phyloP scores from a whole-genome alignment of 2,113 vertebrate genomes.

The Pseudorectes ferrugineus region DNA sequence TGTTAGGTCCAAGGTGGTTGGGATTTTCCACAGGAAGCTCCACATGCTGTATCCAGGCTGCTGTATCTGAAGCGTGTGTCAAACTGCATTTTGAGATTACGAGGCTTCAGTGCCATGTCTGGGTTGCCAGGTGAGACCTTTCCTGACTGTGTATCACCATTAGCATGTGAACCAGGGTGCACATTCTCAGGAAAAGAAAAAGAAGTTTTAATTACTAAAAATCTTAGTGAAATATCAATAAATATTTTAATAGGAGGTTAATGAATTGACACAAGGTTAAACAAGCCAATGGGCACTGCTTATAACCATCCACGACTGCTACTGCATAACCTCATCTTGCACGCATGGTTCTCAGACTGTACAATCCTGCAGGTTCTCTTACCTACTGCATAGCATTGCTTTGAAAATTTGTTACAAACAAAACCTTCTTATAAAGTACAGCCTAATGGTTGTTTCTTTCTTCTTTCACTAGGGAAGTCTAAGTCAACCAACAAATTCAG shows the following conservation, averaged over 20 bases:
- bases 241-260: background rate
- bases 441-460: background rate
- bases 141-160: background rate
- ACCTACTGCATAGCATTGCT: background rate
- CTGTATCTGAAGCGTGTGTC: background rate
- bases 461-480: background rate
- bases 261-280: background rate
- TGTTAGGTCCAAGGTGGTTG: background rate
- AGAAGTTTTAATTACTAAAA: background rate
- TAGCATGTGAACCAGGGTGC: background rate
- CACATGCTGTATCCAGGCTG: background rate
- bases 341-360: background rate
- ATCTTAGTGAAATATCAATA: background rate
- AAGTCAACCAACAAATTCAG: background rate
- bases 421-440: background rate
- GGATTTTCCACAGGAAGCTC: background rate
- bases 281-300: background rate
- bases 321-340: background rate
- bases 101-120: background rate
- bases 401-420: background rate
- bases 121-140: background rate
- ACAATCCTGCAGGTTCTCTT: background rate
- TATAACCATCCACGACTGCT: background rate
- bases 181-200: background rate
- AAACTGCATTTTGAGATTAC: background rate